Evolutionary conservation across 2,888 invertebrate species (phyloP), one percentile per base, ranked within the genome.

Genomic region (Xiphydria camelus): DNA sequence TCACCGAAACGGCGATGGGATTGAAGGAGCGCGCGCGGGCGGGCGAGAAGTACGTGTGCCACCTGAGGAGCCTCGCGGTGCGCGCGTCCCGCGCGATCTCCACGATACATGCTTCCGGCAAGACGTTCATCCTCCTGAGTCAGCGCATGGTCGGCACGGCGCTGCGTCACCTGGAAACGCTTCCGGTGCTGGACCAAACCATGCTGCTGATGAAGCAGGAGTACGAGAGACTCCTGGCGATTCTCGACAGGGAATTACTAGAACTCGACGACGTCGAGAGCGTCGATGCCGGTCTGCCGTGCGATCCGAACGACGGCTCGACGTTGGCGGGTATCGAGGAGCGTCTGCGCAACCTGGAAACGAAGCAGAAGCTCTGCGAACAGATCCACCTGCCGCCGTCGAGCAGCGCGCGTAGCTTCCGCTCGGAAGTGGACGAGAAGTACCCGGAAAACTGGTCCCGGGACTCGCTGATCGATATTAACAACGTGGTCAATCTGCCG

Each of bases 401-500:
- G 1, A 68, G 61, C 45, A 70, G 65, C 25, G 61, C 62, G 20
- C 75, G 67, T 47, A 70, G 70, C 49, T 64, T 73, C 4, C 76
- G 75, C 46, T 71, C 70, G n/a, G 77, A 77, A 45, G 57, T 77
- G 2, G 76, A 78, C 47, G 78, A 78, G 59, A 78, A 77, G 55
- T 78, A 78, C 62, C 78, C 78, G 0, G 78, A 78, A 50, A 77
- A 75, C 58, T 67, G 76, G 59, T 77, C 78, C 2, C 64, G 73
- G 23, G 77, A 78, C 47, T 78, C 77, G 3, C 56, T 77, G 12
- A 75, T 78, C 17, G 78, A 78, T 56, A 57, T 77, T 14, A 74
- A 73, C 48, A 75, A 66, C 41, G 72, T 77, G 2, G 66, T 69
- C 0, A 77, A 77, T 61, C 60, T 78, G 37, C 77, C 78, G 2